phyloP scores from a whole-genome alignment of 2,113 vertebrate species.

The Channa maculata region DNA sequence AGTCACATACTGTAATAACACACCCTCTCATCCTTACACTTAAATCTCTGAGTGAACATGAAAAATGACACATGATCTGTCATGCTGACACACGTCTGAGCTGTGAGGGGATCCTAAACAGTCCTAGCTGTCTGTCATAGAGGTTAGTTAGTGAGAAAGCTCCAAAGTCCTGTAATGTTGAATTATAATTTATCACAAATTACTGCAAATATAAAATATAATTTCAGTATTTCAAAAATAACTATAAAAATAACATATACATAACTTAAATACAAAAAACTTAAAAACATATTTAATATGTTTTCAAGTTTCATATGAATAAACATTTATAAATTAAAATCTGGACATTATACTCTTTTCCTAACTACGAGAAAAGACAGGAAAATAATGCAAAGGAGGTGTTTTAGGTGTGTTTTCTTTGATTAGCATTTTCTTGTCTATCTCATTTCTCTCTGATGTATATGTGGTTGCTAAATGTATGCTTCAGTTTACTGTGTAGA shows the following conservation, averaged over 20 bases:
- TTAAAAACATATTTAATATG: too few species aligned
- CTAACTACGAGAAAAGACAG: background rate
- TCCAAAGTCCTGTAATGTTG: too few species aligned
- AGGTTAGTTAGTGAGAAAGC: background rate
- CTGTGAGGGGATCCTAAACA: background rate
- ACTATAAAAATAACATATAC: too few species aligned
- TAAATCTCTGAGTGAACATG: slow-evolving; percentile 5
- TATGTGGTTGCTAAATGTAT: slow-evolving; percentile 12
- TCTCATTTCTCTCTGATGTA: background rate
- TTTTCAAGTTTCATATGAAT: too few species aligned
- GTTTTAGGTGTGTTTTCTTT: background rate
- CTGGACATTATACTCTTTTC: background rate
- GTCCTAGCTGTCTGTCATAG: slow-evolving; percentile 13
- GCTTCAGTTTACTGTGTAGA: slow-evolving; percentile 12
- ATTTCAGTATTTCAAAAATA: too few species aligned
- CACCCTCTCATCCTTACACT: too few species aligned
- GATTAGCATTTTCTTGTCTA: background rate
- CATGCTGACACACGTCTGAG: slow-evolving; percentile 39
- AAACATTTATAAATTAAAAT: background rate
- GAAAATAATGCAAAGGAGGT: background rate
- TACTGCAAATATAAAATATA: background rate
- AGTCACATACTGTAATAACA: too few species aligned
- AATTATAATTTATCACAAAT: too few species aligned
- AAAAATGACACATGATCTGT: slow-evolving; percentile 36
- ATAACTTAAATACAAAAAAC: too few species aligned